Base-by-base conservation (phyloP, 2,888 invertebrate species). In the Clanis bilineata region DNA sequence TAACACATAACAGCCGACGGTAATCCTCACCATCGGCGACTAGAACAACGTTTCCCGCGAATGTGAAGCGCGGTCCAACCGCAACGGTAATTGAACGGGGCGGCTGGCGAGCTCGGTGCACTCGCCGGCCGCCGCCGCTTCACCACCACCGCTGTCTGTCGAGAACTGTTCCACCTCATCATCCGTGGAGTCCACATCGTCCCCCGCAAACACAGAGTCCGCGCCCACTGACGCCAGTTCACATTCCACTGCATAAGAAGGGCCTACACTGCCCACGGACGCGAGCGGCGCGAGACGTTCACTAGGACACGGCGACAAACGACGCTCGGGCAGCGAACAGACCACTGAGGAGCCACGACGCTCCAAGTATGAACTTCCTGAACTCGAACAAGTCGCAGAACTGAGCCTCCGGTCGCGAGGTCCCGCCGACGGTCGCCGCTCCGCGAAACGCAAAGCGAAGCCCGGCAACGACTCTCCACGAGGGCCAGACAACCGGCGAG, bases 141-240 rank as follows among this genome's bases (percentile, higher is more conserved):
- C 89, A 56, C 85, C 91, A 62, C 94, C 94, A 68, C 96, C 96
- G 75, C 96, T 97, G 78, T 97, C 97, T 41, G 96, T 96, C 62
- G 96, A 96, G 79, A 97, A 95, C 74, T 96, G 96, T 75, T 96
- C 96, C 72, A 96, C 95, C 76, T 97, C 97, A 76, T 96, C 96
- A 79, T 97, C 97, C 15, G 97, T 97, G 72, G 96, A 96, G 70
- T 94, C 93, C 59, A 87, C 93, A 67, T 95, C 95, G 73, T 94
- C 94, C 77, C 96, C 95, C 60, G 94, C 93, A 82, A 97, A 97
- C 62, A 97, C 96, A 21, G 97, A 96, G 83, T 97, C 97, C 57
- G 96, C 95, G 47, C 95, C 95, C 61, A 95, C 93, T 15, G 95
- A 95, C 64, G 94, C 94, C 65, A 95, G 90, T 74, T 96, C 96